Evolutionary conservation across 2,113 vertebrate genomes (phyloP).

Genomic region (Syngnathus floridae): DNA sequence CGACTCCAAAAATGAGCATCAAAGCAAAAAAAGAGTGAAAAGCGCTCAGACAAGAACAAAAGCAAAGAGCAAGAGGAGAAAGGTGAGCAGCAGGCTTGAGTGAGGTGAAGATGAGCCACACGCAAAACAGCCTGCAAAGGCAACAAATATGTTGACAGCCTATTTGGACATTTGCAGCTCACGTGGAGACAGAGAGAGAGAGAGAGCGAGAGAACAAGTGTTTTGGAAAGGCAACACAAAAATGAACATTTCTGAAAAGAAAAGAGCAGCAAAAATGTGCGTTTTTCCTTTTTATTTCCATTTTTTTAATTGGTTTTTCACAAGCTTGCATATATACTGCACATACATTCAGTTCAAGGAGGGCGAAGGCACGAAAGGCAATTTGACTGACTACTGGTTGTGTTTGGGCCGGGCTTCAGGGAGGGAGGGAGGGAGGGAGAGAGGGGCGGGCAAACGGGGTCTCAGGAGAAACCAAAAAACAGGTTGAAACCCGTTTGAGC

Average conservation of each 20-base stretch:
- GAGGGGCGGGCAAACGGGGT: conserved; percentile 19
- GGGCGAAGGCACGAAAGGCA: conserved; percentile 96
- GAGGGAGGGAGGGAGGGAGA: neutral
- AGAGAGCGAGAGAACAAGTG: too few relatives aligned
- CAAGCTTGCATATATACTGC: conserved; percentile 99
- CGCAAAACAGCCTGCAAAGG: too few relatives aligned
- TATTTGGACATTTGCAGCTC: too few relatives aligned
- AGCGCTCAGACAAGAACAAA: conserved; percentile 52
- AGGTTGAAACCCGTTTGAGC: conserved; percentile 48
- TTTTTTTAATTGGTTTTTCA: conserved; percentile 95
- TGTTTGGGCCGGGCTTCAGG: conserved; percentile 47
- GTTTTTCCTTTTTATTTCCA: conserved; percentile 63
- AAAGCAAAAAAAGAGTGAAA: conserved; percentile 52
- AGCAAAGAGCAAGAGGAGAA: conserved; percentile 26
- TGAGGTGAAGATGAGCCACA: too few relatives aligned
- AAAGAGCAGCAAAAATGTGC: neutral
- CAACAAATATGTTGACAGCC: neutral
- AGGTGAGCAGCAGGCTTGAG: conserved; percentile 11
- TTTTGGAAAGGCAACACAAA: neutral
- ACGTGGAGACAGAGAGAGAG: too few relatives aligned
- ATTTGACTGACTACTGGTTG: conserved; percentile 88
- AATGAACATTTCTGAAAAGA: neutral
- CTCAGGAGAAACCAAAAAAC: conserved; percentile 48
- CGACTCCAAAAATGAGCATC: conserved; percentile 63
- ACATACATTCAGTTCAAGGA: conserved; percentile 99